A percentile compares a stretch with the other conserved stretches of the same genome.
Evolutionary conservation across 2,797 vertebrate species (phyloP).

Genomic region (Eulemur coronatus): DNA sequence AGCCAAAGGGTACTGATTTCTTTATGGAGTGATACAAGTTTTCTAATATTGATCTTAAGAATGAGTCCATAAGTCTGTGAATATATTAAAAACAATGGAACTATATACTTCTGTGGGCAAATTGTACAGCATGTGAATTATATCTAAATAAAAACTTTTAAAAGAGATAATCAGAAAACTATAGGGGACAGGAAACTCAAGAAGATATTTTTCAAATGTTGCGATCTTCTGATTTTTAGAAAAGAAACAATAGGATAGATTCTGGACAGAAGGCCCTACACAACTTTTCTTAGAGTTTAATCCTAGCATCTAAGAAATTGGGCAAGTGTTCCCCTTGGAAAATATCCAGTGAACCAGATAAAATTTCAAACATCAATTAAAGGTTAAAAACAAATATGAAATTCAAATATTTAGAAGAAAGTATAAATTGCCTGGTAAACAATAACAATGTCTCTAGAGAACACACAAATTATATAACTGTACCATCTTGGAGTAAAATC

Average conservation of each 20-base stretch:
- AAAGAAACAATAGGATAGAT: not conserved
- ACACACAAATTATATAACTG: not conserved
- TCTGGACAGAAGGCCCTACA: not conserved
- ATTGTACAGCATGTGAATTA: not conserved
- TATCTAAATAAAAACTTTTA: not conserved
- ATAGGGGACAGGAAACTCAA: not conserved
- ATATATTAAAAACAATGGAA: not conserved
- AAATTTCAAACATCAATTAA: not conserved
- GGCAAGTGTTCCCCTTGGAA: not conserved
- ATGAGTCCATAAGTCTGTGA: not conserved
- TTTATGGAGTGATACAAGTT: not conserved
- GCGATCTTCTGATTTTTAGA: not conserved
- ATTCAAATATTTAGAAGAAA: not conserved
- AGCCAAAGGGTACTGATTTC: not conserved
- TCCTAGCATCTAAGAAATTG: not conserved
- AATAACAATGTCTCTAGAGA: not conserved
- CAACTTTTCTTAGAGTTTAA: not conserved
- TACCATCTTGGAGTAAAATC: not conserved
- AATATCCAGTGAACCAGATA: not conserved
- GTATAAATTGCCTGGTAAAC: not conserved
- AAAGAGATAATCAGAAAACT: not conserved
- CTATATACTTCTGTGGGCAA: not conserved
- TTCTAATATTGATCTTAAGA: not conserved
- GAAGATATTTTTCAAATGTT: not conserved
- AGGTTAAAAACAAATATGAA: conserved; percentile 1